These are phyloP conservation scores for Notarius lentiginosus DNA, from an alignment of 2,113 vertebrate genomes.

Conservation along the genomic window DNA sequence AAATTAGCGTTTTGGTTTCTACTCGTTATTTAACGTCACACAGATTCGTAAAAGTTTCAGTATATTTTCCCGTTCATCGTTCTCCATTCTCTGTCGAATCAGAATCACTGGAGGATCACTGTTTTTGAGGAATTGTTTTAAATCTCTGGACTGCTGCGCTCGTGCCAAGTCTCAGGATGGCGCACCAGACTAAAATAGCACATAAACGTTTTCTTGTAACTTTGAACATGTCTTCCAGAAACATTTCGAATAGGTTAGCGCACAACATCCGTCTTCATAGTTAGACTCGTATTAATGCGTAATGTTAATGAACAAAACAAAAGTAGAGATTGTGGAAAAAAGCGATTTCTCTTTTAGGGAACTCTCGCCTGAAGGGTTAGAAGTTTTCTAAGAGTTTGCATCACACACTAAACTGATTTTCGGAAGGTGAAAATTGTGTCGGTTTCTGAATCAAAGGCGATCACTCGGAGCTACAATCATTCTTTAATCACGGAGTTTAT, in stretches of 20 bases:
- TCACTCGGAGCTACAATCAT: neutral
- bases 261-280: neutral
- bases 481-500: neutral
- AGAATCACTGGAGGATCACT: too few relatives aligned
- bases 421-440: neutral
- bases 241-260: neutral
- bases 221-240: neutral
- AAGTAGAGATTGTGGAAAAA: neutral
- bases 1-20: neutral
- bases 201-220: neutral
- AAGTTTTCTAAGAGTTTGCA: slow-evolving; percentile 7
- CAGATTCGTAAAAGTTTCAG: neutral
- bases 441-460: neutral
- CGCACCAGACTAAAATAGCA: neutral
- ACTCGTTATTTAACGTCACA: neutral
- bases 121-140: neutral
- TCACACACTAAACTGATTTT: neutral
- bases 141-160: neutral
- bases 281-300: neutral
- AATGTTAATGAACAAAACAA: neutral
- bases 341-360: neutral
- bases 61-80: neutral
- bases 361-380: neutral
- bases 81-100: neutral
- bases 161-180: neutral